Percentiles rank a stretch among this genome's conserved stretches.
These are phyloP conservation scores for Dusona sp. DNA, from an alignment of 2,888 invertebrate genomes.

Conservation along the genomic window DNA sequence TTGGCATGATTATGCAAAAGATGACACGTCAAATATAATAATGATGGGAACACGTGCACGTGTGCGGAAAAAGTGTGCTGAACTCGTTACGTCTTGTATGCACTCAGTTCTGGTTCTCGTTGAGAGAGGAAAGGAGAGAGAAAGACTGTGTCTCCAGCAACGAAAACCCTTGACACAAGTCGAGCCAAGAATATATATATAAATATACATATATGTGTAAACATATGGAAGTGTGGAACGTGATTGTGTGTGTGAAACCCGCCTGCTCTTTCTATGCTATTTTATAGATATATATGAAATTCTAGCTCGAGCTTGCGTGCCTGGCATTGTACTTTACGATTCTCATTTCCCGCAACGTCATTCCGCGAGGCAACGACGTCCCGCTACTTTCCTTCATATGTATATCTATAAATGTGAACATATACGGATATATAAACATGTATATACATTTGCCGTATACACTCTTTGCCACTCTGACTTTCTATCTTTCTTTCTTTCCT, in stretches of 20 bases:
- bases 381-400: conserved; percentile 60
- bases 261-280: conserved; percentile 44
- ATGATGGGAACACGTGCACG: conserved; percentile 24
- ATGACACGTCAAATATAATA: conserved; percentile 31
- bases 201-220: not conserved
- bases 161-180: conserved; percentile 35
- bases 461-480: conserved; percentile 27
- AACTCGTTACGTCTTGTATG: conserved; percentile 47
- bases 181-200: conserved; percentile 18
- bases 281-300: not conserved
- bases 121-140: conserved; percentile 6
- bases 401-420: conserved; percentile 7
- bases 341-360: conserved; percentile 82
- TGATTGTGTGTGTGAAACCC: not conserved
- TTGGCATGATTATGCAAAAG: conserved; percentile 8
- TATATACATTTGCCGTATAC: not conserved
- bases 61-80: conserved; percentile 41
- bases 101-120: conserved; percentile 1
- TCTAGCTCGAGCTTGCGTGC: conserved; percentile 77
- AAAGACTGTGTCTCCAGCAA: conserved; percentile 40
- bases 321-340: conserved; percentile 80
- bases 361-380: conserved; percentile 74
- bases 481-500: conserved; percentile 55
- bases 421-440: not conserved
- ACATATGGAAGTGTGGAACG: not conserved